These are phyloP conservation scores for Scalopus aquaticus DNA, from an alignment of 2,113 vertebrate genomes.

Conservation along the genomic window DNA sequence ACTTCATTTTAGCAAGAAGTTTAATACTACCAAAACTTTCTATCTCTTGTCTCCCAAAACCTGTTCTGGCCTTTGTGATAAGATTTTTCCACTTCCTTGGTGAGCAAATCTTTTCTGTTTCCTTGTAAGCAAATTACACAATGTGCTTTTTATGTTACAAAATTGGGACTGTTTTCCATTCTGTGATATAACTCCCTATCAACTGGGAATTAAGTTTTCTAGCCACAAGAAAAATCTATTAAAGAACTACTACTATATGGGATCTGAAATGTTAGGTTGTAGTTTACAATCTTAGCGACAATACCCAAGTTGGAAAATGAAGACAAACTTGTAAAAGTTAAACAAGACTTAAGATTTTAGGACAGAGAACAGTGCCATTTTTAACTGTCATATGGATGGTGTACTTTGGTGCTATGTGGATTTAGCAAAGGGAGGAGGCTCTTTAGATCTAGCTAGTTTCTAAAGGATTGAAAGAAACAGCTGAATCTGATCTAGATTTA, in stretches of 20 bases:
- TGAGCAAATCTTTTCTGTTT: not conserved
- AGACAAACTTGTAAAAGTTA: not conserved
- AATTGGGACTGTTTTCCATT: not conserved
- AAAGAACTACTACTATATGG: not conserved
- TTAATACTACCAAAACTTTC: not conserved
- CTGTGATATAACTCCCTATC: not conserved
- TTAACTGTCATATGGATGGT: not conserved
- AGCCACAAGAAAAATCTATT: not conserved
- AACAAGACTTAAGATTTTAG: not conserved
- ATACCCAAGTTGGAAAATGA: not conserved
- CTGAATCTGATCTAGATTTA: not conserved
- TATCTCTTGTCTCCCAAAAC: not conserved
- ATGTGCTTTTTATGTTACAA: not conserved
- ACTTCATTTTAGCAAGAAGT: constrained; percentile 8
- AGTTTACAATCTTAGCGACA: not conserved
- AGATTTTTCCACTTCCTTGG: constrained; percentile 13
- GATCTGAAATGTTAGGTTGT: not conserved
- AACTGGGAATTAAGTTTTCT: not conserved
- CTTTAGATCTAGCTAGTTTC: not conserved
- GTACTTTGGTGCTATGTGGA: not conserved
- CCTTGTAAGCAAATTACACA: not conserved
- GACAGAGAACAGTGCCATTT: not conserved
- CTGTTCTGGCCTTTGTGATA: constrained; percentile 23
- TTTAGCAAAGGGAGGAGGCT: not conserved
- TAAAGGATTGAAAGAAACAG: not conserved